Base-by-base conservation (phyloP, 2,888 invertebrate genomes). In the Ophion ventricosus region DNA sequence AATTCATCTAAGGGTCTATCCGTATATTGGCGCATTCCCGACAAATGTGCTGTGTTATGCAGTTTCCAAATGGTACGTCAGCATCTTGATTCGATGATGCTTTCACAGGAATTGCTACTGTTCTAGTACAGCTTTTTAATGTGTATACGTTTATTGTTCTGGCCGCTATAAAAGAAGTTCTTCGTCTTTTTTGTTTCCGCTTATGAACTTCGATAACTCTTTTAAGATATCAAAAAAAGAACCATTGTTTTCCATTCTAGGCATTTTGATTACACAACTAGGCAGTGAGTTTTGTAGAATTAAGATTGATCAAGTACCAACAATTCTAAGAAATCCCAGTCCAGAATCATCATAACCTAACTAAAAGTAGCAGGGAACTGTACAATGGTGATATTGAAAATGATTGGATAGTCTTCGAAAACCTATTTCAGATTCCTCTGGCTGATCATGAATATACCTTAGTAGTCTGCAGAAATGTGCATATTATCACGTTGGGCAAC, bases 1-100 rank as follows among this genome's bases (percentile, higher is more conserved):
- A 72, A 79, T 79, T 72, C 56, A 78, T 54, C 64, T 35, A 25
- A 64, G 40, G 63, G 72, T 82, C 61, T 61, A 67, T 67, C 59
- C 64, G 25, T 72, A 73, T 82, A 82, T 77, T 72, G 49, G 26
- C 5, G 64, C 64, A 70, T 67, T 77, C 54, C 59, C 35, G 57
- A 8, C 20, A 72, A 29, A 66, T 56, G 29, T 59, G 63, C 61
- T 25, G 25, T 43, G n/a, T 29, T 29, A 29, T 70, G 20, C 26
- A 26, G 54, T 56, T 49, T 56, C 20, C 57, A 40, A 23, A 61
- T 63, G n/a, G 63, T 5, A 79, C 11, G 20, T 25, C n/a, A 63
- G 23, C 23, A 23, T 61, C 69, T 61, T 70, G 2, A 70, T 56
- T 23, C 20, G 54, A 78, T 66, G 35, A 70, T 49, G 29, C 20